These are phyloP conservation scores for Aspidoscelis tigris DNA, from an alignment of 2,113 vertebrate species.

Conservation along the genomic window DNA sequence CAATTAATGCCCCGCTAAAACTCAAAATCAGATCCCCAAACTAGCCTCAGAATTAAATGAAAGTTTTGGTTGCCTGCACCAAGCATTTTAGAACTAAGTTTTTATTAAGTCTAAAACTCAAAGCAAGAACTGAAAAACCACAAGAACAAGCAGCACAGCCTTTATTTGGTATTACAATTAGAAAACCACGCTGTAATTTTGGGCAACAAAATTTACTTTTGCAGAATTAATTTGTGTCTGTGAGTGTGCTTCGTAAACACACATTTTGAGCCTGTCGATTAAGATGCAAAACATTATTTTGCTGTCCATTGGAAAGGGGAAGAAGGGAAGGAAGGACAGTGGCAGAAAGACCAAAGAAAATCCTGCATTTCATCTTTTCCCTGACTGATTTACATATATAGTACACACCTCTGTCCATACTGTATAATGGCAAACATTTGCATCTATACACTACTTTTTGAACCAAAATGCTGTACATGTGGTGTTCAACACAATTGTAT, in stretches of 20 bases:
- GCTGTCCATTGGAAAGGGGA: constrained; percentile 70
- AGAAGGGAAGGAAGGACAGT: constrained; percentile 50
- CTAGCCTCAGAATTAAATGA: neutral
- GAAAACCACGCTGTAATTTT: constrained; percentile 63
- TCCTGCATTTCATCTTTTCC: constrained; percentile 69
- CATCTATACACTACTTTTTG: constrained; percentile 70
- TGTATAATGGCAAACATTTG: constrained; percentile 62
- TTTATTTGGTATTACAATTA: constrained; percentile 89
- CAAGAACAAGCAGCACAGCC: constrained; percentile 82
- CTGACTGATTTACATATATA: constrained; percentile 72
- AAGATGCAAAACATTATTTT: constrained; percentile 80
- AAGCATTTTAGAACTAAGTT: neutral
- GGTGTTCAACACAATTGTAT: constrained; percentile 72
- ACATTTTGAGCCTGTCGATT: constrained; percentile 70
- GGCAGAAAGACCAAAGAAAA: constrained; percentile 70
- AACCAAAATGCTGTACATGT: constrained; percentile 77
- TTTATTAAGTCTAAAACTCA: constrained; percentile 41
- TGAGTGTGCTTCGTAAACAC: constrained; percentile 65
- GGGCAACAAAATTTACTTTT: constrained; percentile 55
- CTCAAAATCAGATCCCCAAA: neutral
- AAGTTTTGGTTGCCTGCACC: neutral
- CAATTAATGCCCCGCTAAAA: neutral
- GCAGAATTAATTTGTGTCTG: constrained; percentile 60
- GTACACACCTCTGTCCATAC: constrained; percentile 75
- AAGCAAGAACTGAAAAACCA: constrained; percentile 65